Evolutionary conservation across 2,888 invertebrate genomes (phyloP).

Genomic region (Hylaea fasciaria): DNA sequence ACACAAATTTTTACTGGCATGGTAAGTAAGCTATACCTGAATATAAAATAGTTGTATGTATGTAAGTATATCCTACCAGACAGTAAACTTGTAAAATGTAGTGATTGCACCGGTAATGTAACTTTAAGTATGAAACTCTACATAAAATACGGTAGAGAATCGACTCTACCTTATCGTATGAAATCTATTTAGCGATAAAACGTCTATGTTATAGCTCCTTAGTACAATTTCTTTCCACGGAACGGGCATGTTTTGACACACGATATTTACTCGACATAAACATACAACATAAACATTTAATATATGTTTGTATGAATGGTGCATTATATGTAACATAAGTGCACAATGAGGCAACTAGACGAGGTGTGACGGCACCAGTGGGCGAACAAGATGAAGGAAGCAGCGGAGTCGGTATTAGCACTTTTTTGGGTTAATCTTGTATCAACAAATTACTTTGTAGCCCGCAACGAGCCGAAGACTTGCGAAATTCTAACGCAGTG

Average conservation of each 20-base stretch:
- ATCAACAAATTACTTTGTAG: background rate
- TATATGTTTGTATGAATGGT: conserved; percentile 30
- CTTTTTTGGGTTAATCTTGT: background rate
- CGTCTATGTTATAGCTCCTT: background rate
- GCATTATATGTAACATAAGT: conserved; percentile 35
- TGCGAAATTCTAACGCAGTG: too few species aligned
- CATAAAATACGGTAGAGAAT: conserved; percentile 4
- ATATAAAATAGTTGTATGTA: too few species aligned
- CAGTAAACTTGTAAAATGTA: too few species aligned
- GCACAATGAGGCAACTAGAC: conserved; percentile 39
- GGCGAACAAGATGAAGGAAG: conserved; percentile 10
- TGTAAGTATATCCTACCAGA: too few species aligned
- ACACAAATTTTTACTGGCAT: too few species aligned
- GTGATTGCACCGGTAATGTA: background rate
- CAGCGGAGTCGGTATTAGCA: conserved; percentile 19
- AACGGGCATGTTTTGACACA: conserved; percentile 28
- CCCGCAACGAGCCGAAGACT: too few species aligned
- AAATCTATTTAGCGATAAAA: conserved; percentile 12
- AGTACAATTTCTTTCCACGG: conserved; percentile 9
- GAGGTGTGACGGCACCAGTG: conserved; percentile 35
- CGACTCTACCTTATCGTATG: conserved; percentile 6
- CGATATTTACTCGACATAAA: conserved; percentile 30
- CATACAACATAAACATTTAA: conserved; percentile 1
- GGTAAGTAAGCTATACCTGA: too few species aligned
- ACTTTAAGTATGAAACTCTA: conserved; percentile 6